Base-by-base conservation (phyloP, 53 echinoderm and acorn worm species). In the Pentamera pediparva region DNA sequence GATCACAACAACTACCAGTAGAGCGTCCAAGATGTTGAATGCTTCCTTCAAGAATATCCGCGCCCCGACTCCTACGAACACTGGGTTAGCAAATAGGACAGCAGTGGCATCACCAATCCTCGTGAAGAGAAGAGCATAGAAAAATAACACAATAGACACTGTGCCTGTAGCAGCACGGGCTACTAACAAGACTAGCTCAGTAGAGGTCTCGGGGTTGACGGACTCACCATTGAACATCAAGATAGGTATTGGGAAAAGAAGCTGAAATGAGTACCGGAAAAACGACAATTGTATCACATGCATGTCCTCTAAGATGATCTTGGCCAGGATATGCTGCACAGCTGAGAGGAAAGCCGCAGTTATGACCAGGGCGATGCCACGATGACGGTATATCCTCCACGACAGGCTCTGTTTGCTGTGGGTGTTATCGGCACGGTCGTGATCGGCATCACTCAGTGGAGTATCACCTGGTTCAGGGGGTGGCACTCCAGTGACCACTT, bases 11-110 rank as follows among this genome's bases (percentile, higher is more conserved):
- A 72, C 32, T 0, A 53, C 73, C 0, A 72, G 55, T 7, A 72
- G 17, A 15, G 54, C 20, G 19, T 72, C 73, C n/a, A 72, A 12
- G 20, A 72, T n/a, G 2, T 37, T 35, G 10, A 72, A 49, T 22
- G 73, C 35, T 33, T 72, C 73, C 35, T 72, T 72, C 37, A 72
- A 5, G 27, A 72, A 50, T 1, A 72, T 52, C 26, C 73, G 51
- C 10, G 53, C 73, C 18, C 34, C 34, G 7, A 72, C 54, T 29
- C 73, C 49, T 4, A 49, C 73, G 20, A 72, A 72, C 3, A 72
- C 54, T 12, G 73, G 73, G 22, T 52, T 19, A 22, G 52, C 73
- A 54, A 52, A 72, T 7, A 53, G 18, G 10, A 72, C 54, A 54
- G 73, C 51, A 2, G 73, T 72, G 2, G 73, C 73, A 7, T 72